Evolutionary conservation across 1,140 invertebrate genomes (phyloP).

Genomic region (Drosophila nikananu): DNA sequence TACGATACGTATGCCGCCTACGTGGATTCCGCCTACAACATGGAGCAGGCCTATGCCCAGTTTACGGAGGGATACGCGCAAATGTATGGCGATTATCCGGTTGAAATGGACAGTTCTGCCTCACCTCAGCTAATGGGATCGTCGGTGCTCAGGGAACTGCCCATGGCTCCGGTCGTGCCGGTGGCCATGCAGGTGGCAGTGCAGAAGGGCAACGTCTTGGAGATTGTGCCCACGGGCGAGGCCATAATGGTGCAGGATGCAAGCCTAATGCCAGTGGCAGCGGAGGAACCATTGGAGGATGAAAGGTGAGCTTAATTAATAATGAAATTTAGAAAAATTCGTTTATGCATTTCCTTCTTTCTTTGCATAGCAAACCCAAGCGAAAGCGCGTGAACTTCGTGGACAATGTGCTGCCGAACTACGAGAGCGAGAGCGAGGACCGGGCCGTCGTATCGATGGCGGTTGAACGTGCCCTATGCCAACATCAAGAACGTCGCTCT

Average conservation of each 20-base stretch:
- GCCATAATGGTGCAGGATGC: not conserved
- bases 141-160: constrained; percentile 28
- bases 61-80: constrained; percentile 47
- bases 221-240: constrained; percentile 72
- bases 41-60: constrained; percentile 69
- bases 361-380: constrained; percentile 61
- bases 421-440: constrained; percentile 78
- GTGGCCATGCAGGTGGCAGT: constrained; percentile 81
- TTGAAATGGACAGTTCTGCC: not conserved
- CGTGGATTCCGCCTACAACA: constrained; percentile 68
- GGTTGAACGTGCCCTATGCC: constrained; percentile 51
- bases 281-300: constrained; percentile 48
- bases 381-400: constrained; percentile 79
- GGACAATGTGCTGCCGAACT: constrained; percentile 72
- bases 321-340: fast-evolving
- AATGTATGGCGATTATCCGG: constrained; percentile 31
- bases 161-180: constrained; percentile 40
- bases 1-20: constrained; percentile 74
- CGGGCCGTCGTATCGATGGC: constrained; percentile 50
- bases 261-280: constrained; percentile 1
- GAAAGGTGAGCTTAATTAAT: constrained; percentile 34
- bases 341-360: not conserved
- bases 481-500: constrained; percentile 38
- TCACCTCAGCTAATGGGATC: constrained; percentile 13
- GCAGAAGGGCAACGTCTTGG: constrained; percentile 81